Evolutionary conservation across 1,140 invertebrate species (phyloP).

Genomic region (Rhagoletis pomonella): DNA sequence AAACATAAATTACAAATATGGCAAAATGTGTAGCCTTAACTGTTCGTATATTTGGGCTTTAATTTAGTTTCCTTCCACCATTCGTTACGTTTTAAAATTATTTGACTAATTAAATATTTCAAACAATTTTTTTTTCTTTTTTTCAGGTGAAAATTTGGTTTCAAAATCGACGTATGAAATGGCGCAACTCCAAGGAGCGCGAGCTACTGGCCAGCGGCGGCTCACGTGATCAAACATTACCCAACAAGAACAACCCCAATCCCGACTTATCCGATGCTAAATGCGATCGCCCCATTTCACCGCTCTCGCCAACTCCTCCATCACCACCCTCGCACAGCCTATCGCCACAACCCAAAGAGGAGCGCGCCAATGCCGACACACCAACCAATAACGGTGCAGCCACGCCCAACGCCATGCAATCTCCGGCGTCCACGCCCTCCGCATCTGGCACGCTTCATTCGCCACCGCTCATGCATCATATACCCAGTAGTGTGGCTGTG

Average conservation of each 20-base stretch:
- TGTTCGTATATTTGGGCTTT: too few relatives aligned
- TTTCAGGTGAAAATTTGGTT: slow-evolving; percentile 97
- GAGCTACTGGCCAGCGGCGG: slow-evolving; percentile 94
- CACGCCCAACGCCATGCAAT: slow-evolving; percentile 53
- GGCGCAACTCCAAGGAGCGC: slow-evolving; percentile 97
- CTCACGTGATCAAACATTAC: slow-evolving; percentile 94
- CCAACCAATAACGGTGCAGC: slow-evolving; percentile 50
- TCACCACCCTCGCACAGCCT: slow-evolving; percentile 61
- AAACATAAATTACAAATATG: too few relatives aligned
- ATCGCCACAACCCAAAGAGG: slow-evolving; percentile 62
- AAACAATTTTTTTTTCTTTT: slow-evolving; percentile 56
- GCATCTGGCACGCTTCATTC: neutral
- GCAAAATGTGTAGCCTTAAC: too few relatives aligned
- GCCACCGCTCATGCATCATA: slow-evolving; percentile 62
- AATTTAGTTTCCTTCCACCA: neutral
- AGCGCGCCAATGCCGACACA: slow-evolving; percentile 57
- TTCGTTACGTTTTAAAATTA: too few relatives aligned
- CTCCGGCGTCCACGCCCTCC: slow-evolving; percentile 54
- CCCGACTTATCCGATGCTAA: slow-evolving; percentile 95
- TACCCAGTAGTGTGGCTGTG: slow-evolving; percentile 58
- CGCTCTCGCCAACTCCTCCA: slow-evolving; percentile 73
- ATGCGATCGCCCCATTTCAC: slow-evolving; percentile 81
- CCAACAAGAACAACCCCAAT: slow-evolving; percentile 97
- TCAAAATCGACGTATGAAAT: slow-evolving; percentile 97
- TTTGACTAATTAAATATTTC: neutral